Conservation (phyloP, 2,797 vertebrate genomes). For the Sebastes miniatus region DNA sequence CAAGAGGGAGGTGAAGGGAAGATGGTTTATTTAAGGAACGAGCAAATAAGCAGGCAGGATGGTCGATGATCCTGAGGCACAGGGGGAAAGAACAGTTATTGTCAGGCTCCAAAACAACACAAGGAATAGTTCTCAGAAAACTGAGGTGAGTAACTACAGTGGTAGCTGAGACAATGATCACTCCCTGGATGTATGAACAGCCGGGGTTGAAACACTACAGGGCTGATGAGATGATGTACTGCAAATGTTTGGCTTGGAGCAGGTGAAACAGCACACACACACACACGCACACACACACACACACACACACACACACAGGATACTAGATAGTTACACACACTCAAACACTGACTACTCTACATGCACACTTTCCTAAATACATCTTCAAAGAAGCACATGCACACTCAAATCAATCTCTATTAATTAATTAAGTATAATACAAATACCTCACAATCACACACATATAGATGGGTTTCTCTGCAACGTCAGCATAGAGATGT, state of each 20-base stretch:
- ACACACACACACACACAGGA: too few species aligned
- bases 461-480: background rate
- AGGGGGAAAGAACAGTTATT: too few species aligned
- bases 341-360: background rate
- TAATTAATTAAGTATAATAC: background rate
- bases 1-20: background rate
- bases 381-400: background rate
- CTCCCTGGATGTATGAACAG: background rate
- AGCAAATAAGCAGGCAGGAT: too few species aligned
- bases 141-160: background rate
- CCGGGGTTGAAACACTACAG: background rate
- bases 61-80: background rate
- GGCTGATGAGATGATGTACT: background rate
- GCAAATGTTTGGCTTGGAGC: background rate
- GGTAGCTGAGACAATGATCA: too few species aligned
- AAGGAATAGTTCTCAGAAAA: background rate
- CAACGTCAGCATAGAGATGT: too few species aligned
- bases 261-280: background rate
- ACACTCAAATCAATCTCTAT: background rate
- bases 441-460: background rate
- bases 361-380: background rate
- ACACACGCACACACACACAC: background rate
- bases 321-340: background rate
- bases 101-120: background rate
- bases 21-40: background rate